These are phyloP conservation scores for Ptychochromis oligacanthus DNA, from an alignment of 2,113 vertebrate species.

Conservation along the genomic window DNA sequence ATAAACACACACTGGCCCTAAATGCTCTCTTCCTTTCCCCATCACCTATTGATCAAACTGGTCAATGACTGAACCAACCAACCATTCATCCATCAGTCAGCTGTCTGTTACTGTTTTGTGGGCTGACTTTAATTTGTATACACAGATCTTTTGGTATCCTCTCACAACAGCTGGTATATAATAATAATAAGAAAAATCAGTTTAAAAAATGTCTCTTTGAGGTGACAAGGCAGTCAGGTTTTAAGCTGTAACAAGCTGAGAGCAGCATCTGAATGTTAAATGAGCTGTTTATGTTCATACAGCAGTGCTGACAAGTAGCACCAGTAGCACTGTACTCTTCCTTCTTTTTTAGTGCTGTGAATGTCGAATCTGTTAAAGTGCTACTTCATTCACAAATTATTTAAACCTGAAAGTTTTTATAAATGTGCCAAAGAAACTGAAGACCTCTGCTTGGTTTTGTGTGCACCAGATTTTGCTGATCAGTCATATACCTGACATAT, in stretches of 20 bases:
- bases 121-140: slow-evolving; percentile 7
- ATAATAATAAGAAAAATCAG: neutral
- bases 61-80: slow-evolving; percentile 31
- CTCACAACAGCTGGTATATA: neutral
- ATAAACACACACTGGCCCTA: neutral
- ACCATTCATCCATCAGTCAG: slow-evolving; percentile 38
- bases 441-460: neutral
- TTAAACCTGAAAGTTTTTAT: neutral
- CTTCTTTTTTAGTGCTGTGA: neutral
- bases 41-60: slow-evolving; percentile 45
- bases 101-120: slow-evolving; percentile 7
- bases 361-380: neutral
- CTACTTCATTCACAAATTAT: slow-evolving; percentile 1
- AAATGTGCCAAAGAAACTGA: neutral
- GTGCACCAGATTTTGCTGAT: neutral
- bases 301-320: slow-evolving; percentile 13
- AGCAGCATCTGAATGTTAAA: slow-evolving; percentile 19
- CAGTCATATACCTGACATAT: slow-evolving; percentile 9
- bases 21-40: slow-evolving; percentile 20
- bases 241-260: neutral
- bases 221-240: slow-evolving; percentile 4
- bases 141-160: neutral
- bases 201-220: neutral
- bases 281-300: slow-evolving; percentile 19
- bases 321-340: slow-evolving; percentile 4